Evolutionary conservation across 2,888 invertebrate species (phyloP), one percentile per base, ranked within the genome.

Genomic region (Bugulina stolonifera): DNA sequence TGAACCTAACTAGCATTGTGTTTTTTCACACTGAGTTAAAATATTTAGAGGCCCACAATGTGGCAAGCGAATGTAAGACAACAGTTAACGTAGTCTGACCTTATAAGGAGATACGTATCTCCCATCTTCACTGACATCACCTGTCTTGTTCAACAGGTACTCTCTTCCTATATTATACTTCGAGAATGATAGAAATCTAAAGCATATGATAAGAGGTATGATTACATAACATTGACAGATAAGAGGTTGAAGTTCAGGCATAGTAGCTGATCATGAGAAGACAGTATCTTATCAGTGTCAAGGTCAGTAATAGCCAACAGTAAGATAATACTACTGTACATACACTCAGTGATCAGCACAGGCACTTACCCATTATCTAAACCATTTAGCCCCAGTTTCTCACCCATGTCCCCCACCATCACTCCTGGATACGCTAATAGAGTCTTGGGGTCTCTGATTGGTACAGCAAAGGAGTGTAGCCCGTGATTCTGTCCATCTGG

Each of bases 311-410:
- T n/a, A n/a, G n/a, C n/a, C n/a, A n/a, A n/a, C n/a, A n/a, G n/a
- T n/a, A n/a, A n/a, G n/a, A n/a, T n/a, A n/a, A n/a, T n/a, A n/a
- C n/a, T n/a, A n/a, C n/a, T n/a, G n/a, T n/a, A n/a, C n/a, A n/a
- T n/a, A n/a, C n/a, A n/a, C n/a, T n/a, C n/a, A n/a, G 43, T 5
- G 43, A 43, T 10, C 43, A 43, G 43, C 43, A 43, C 58, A n/a
- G n/a, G n/a, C n/a, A 57, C 78, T 85, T 79, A 92, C 91, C 97
- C 97, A 86, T 97, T 97, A 82, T 97, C 97, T 55, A 96, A 85
- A 1, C 94, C 95, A 84, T 96, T 93, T 10, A 94, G 87, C 0
- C 93, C 95, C 57, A 93, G 87, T 85, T 97, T 97, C 82, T 92
- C 91, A 0, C 97, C 97, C 86, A 97, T 89, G 82, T 97, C 96